A percentile compares a stretch with the other conserved stretches of the same genome.
Evolutionary conservation across 2,113 vertebrate species (phyloP).

Genomic region (Sander vitreus): DNA sequence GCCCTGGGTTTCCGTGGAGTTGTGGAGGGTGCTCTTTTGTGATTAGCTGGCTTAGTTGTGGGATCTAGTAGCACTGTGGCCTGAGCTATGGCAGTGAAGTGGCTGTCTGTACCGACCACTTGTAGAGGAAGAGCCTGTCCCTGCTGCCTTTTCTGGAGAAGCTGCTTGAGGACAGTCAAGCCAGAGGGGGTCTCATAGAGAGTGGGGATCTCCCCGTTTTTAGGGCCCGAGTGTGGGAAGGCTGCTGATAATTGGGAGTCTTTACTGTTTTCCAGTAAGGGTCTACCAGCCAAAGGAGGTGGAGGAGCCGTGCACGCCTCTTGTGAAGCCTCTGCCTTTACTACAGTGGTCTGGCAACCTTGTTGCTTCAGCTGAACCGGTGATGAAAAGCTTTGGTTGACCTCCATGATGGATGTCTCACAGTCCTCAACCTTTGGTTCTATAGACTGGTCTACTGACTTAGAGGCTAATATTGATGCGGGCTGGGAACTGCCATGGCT

Average conservation of each 20-base stretch:
- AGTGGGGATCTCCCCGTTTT: constrained; percentile 78
- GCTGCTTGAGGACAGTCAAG: constrained; percentile 92
- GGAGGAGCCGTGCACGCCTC: constrained; percentile 13
- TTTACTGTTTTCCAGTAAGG: constrained; percentile 24
- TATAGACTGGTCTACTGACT: constrained; percentile 32
- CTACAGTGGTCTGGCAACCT: constrained; percentile 62
- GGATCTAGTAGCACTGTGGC: constrained; percentile 67
- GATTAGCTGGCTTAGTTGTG: constrained; percentile 78
- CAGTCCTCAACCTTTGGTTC: constrained; percentile 77
- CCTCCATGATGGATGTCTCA: constrained; percentile 76
- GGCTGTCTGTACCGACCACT: constrained; percentile 68
- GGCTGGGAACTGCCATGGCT: constrained; percentile 56
- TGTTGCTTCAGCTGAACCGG: constrained; percentile 55
- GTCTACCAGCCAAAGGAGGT: neutral
- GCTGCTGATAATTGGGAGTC: constrained; percentile 16
- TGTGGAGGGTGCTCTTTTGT: constrained; percentile 82
- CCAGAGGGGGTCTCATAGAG: constrained; percentile 89
- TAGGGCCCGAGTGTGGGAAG: constrained; percentile 65
- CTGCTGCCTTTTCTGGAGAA: constrained; percentile 93
- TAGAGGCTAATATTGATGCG: neutral
- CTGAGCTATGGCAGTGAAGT: constrained; percentile 72
- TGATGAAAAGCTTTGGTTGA: constrained; percentile 57
- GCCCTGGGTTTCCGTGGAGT: constrained; percentile 87
- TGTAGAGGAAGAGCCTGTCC: constrained; percentile 75
- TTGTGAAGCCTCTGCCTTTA: constrained; percentile 68